Conservation (phyloP, 2,888 invertebrate species). For the Drosophila atripex region DNA sequence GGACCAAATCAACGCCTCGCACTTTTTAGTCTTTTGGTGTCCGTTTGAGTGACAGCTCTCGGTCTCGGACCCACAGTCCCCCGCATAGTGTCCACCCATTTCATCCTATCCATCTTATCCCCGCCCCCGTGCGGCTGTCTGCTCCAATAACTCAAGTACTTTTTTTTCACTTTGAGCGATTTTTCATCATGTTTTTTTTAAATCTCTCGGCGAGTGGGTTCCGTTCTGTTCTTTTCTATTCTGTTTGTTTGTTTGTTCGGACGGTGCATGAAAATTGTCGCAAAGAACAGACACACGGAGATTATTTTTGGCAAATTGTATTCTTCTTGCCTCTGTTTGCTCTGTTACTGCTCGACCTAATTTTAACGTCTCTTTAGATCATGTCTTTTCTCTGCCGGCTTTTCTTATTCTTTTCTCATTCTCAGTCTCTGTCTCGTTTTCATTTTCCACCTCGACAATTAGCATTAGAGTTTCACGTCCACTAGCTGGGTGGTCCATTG, state of each 20-base stretch:
- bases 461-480: slow-evolving; percentile 18
- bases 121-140: slow-evolving; percentile 56
- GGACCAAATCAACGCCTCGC: slow-evolving; percentile 46
- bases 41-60: slow-evolving; percentile 59
- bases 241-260: slow-evolving; percentile 7
- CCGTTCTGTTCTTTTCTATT: slow-evolving; percentile 8
- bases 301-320: slow-evolving; percentile 77
- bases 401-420: slow-evolving; percentile 3
- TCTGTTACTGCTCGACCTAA: slow-evolving; percentile 62
- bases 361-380: slow-evolving; percentile 44
- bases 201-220: slow-evolving; percentile 7
- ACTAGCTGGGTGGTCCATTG: slow-evolving; percentile 11
- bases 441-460: slow-evolving; percentile 26
- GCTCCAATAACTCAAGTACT: slow-evolving; percentile 77
- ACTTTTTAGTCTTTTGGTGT: slow-evolving; percentile 35
- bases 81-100: not conserved
- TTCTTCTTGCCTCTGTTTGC: slow-evolving; percentile 46
- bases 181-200: slow-evolving; percentile 48
- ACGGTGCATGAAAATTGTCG: slow-evolving; percentile 63
- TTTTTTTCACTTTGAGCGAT: slow-evolving; percentile 66
- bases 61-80: slow-evolving; percentile 11
- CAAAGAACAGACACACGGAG: slow-evolving; percentile 49
- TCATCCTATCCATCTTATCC: slow-evolving; percentile 10
- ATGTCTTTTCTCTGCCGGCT: slow-evolving; percentile 2
- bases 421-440: not conserved